These are phyloP conservation scores for Reinhardtius hippoglossoides DNA, from an alignment of 2,113 vertebrate genomes.

Conservation along the genomic window DNA sequence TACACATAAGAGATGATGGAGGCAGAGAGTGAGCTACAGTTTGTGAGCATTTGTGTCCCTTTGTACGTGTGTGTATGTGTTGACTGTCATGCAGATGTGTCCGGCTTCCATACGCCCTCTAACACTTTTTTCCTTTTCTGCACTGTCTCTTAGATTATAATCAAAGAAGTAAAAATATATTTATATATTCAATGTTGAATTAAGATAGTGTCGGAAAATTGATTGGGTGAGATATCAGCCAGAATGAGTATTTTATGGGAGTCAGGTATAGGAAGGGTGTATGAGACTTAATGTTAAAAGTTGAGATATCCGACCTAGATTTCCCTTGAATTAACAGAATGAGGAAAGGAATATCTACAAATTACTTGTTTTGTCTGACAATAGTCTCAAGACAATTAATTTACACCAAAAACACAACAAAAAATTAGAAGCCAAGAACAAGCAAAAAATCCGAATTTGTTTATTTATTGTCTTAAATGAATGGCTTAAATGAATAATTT, in stretches of 20 bases:
- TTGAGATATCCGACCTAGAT: no score
- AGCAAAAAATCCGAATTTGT: neutral
- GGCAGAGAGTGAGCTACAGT: constrained; percentile 24
- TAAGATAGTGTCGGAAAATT: neutral
- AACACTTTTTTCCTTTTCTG: no score
- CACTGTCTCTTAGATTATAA: neutral
- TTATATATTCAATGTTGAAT: neutral
- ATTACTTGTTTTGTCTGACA: neutral
- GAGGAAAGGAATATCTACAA: neutral
- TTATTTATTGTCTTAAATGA: neutral
- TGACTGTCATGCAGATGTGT: constrained; percentile 17
- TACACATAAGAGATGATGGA: constrained; percentile 63
- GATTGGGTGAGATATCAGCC: no score
- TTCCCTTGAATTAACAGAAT: no score
- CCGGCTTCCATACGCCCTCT: neutral
- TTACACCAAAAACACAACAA: no score
- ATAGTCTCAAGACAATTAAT: no score
- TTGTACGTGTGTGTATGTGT: constrained; percentile 13
- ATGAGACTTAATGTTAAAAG: no score
- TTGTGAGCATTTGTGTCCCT: constrained; percentile 25
- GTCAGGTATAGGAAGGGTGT: no score
- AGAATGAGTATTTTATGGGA: no score
- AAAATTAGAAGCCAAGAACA: neutral
- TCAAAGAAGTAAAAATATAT: neutral
- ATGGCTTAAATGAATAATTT: neutral